Conservation (phyloP, 2,113 vertebrate species). For the Saguinus midas region DNA sequence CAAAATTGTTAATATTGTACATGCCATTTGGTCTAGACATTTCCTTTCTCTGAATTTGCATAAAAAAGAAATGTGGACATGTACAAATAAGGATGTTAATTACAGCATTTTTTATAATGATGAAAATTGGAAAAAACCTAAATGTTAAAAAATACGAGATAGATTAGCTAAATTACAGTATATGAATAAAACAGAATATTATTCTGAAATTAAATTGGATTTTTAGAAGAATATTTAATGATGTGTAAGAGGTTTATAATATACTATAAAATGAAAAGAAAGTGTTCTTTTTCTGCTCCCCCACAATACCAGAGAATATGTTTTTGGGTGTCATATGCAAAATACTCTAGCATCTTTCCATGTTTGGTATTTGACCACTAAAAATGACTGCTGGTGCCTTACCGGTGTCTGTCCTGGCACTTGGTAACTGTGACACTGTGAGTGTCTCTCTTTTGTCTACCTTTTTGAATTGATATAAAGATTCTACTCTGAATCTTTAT, state of each 20-base stretch:
- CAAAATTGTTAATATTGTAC: neutral
- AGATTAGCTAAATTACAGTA: neutral
- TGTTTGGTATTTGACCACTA: neutral
- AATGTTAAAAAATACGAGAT: neutral
- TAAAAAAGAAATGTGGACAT: neutral
- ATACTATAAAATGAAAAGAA: neutral
- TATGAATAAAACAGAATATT: neutral
- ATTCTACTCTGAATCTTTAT: neutral
- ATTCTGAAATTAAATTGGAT: constrained; percentile 18
- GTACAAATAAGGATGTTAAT: neutral
- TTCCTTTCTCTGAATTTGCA: neutral
- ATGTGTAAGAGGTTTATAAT: neutral
- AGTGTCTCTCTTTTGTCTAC: neutral
- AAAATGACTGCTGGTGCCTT: neutral
- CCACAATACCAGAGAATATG: neutral
- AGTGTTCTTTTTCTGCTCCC: neutral
- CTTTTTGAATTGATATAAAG: neutral
- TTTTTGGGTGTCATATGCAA: neutral
- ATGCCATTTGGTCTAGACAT: neutral
- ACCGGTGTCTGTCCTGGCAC: neutral
- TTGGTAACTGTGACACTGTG: neutral
- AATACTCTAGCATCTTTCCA: neutral
- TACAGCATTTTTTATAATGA: neutral
- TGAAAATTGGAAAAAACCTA: neutral
- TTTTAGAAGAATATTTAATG: neutral